These are phyloP conservation scores for Isurus oxyrinchus DNA, from an alignment of 2,113 vertebrate species.

Conservation along the genomic window DNA sequence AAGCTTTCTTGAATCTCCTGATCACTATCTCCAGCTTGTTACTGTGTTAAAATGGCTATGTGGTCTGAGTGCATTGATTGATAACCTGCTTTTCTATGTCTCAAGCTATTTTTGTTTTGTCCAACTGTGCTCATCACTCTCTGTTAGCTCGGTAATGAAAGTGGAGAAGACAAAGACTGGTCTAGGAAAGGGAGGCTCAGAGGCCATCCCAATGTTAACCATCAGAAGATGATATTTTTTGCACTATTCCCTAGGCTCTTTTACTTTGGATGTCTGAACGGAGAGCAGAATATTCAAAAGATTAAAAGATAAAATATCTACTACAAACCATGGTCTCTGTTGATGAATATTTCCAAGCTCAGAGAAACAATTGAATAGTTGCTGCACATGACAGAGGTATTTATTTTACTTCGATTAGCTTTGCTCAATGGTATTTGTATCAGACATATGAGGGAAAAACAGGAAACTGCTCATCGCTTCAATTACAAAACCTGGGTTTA, in stretches of 20 bases:
- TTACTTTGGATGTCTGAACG: not conserved
- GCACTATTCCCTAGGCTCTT: not conserved
- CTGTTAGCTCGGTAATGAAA: not conserved
- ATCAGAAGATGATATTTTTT: not conserved
- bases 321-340: not conserved
- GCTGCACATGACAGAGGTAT: not conserved
- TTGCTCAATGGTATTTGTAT: not conserved
- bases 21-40: not conserved
- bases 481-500: not conserved
- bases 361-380: no score
- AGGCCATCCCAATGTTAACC: not conserved
- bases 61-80: not conserved
- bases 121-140: not conserved
- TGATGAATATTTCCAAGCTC: not conserved
- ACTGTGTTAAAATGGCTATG: not conserved
- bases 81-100: not conserved
- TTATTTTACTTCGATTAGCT: not conserved
- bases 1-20: not conserved
- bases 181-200: not conserved
- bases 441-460: not conserved
- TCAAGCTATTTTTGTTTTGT: constrained; percentile 15
- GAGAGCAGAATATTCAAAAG: not conserved
- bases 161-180: not conserved
- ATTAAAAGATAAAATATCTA: not conserved
- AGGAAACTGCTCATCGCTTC: not conserved